Evolutionary conservation across 2,888 invertebrate species (phyloP), one percentile per base, ranked within the genome.

Genomic region (Sclerodermus sp.): DNA sequence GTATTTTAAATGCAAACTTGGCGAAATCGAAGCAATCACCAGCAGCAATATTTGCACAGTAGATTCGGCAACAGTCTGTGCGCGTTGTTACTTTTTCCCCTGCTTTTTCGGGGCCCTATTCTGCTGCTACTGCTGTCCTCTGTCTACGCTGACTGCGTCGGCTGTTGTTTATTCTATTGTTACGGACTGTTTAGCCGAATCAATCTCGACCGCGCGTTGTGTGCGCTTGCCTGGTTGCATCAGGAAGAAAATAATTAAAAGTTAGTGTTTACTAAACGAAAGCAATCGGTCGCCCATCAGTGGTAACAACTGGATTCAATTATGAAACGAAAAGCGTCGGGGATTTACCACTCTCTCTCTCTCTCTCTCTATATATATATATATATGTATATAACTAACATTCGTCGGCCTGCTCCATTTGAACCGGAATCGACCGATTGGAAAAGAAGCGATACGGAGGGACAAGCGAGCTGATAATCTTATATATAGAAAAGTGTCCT

Each of bases 21-120:
- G 42, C 53, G 53, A 61, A 68, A 67, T 66, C 68, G 66, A 67
- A 70, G 72, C 72, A 70, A 72, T 73, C 70, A 70, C 60, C 62
- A 61, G 51, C 57, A 44, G 59, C 66, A 66, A 68, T 72, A 68
- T 71, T 71, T 71, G 64, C 61, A 51, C 64, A 62, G 67, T 66
- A 64, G 62, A 60, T 61, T 66, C 55, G 48, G 59, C 60, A 52
- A 55, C 64, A 42, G 59, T 39, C 55, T 37, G 53, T 15, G 61
- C 49, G 56, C 55, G 53, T 64, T 64, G 63, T 64, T 62, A 51
- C 12, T 39, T 17, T 15, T 48, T 36, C 34, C 47, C 42, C 37
- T 48, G 46, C 50, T 44, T 43, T 23, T 52, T 42, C 31, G 47
- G 18, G 38, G 10, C 34, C 43, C 16, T 30, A 15, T 29, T 2